phyloP scores from a whole-genome alignment of 53 echinoderm and acorn worm species.

The Temnopleurus reevesii region DNA sequence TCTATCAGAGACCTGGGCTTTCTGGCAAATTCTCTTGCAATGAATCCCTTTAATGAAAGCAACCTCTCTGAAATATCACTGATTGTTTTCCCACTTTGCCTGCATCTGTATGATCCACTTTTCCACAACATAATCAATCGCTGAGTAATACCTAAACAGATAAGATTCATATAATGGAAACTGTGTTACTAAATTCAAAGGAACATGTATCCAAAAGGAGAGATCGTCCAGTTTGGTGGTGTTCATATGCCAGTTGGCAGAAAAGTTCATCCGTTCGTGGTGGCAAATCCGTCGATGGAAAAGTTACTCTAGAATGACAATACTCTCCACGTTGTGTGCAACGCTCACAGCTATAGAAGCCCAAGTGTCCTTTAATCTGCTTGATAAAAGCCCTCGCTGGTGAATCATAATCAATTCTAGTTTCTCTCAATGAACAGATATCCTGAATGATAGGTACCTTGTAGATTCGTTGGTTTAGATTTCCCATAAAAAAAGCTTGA shows the following conservation, averaged over 20 bases:
- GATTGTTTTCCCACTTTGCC: not conserved
- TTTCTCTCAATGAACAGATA: not conserved
- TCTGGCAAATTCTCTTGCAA: not conserved
- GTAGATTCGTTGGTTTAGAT: constrained; percentile 7
- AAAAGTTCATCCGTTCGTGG: constrained; percentile 19
- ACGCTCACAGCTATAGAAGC: constrained; percentile 1
- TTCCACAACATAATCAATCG: not conserved
- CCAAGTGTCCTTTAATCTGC: not conserved
- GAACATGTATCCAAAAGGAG: not conserved
- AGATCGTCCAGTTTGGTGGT: not conserved
- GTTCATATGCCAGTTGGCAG: not conserved
- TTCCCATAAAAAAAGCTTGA: not conserved
- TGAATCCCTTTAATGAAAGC: not conserved
- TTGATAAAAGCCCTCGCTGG: constrained; percentile 34
- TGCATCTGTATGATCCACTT: not conserved
- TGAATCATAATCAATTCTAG: not conserved
- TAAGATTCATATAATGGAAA: constrained; percentile 4
- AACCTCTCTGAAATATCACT: not conserved
- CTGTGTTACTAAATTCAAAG: not conserved
- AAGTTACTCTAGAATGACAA: not conserved
- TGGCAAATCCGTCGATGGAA: constrained; percentile 24
- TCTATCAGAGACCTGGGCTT: not conserved
- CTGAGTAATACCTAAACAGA: not conserved
- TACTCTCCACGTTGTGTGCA: constrained; percentile 10
- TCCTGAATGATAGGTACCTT: not conserved